Evolutionary conservation across 2,888 invertebrate genomes (phyloP).

Genomic region (Andrena trimmerana): DNA sequence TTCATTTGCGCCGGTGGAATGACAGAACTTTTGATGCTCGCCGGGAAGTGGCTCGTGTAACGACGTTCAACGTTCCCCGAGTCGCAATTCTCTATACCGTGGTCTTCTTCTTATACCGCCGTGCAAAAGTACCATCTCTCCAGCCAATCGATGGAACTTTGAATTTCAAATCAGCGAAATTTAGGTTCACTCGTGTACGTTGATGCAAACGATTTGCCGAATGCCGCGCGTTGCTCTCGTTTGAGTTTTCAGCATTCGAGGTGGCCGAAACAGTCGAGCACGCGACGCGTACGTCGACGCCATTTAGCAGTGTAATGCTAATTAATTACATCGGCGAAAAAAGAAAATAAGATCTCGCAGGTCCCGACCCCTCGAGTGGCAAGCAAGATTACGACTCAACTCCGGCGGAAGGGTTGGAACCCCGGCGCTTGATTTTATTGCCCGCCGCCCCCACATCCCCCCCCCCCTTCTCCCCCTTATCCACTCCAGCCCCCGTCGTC

Average conservation of each 20-base stretch:
- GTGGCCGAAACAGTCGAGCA: neutral
- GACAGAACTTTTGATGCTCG: slow-evolving; percentile 53
- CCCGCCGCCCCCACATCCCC: slow-evolving; percentile 55
- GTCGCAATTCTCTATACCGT: neutral
- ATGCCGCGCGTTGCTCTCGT: neutral
- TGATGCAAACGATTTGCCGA: no score
- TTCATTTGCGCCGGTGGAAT: slow-evolving; percentile 51
- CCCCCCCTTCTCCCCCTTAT: slow-evolving; percentile 51
- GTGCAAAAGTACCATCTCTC: no score
- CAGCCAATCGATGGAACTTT: no score
- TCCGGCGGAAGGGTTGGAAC: slow-evolving; percentile 80
- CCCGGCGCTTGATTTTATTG: slow-evolving; percentile 82
- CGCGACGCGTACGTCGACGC: slow-evolving; percentile 46
- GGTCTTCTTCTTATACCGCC: no score
- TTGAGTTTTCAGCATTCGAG: neutral
- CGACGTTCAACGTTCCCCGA: slow-evolving; percentile 4
- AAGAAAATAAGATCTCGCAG: slow-evolving; percentile 80
- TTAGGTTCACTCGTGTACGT: neutral
- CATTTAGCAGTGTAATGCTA: slow-evolving; percentile 74
- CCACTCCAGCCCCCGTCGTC: slow-evolving; percentile 45
- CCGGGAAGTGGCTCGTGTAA: slow-evolving; percentile 36
- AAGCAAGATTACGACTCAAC: slow-evolving; percentile 79
- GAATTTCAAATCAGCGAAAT: no score
- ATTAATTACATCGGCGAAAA: slow-evolving; percentile 78
- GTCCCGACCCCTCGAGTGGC: slow-evolving; percentile 71